Evolutionary conservation across 2,797 vertebrate genomes (phyloP), one percentile per base, ranked within the genome.

Genomic region (Pseudochromis fuscus): DNA sequence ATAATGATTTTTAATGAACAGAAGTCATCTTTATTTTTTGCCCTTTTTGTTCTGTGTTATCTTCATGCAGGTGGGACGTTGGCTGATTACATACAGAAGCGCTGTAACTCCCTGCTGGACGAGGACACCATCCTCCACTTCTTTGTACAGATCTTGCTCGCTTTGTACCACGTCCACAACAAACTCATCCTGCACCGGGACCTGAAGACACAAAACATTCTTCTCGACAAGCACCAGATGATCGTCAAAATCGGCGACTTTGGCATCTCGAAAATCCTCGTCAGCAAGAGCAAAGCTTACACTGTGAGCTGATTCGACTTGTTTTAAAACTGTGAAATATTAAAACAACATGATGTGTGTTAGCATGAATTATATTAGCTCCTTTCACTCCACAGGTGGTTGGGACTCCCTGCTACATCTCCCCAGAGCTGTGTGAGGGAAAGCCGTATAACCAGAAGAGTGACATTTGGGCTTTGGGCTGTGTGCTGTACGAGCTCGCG

Each of bases 401-500:
- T 15, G 98, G 97, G 57, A 99, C 97, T 0, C 98, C 98, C 0
- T 99, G 98, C 77, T 99, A 99, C 90, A 99, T 99, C 84, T 99
- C 98, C 57, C 98, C 98, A 0, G 98, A 99, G 91, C 94, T 99
- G 74, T 99, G 98, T 64, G 98, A 99, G 79, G 97, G 98, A 69
- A 99, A 99, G 77, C 98, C 98, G 0, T 99, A 99, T 78, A 99
- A 99, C 89, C 98, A 99, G 93, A 99, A 99, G 93, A 99, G 98
- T 61, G 98, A 99, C 85, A 99, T 99, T 87, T 99, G 98, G 98
- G 98, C 98, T 67, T 87, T 99, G 83, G 98, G 98, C 78, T 99
- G 98, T 53, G 98, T 99, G 67, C 96, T 99, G 0, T 99, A 99
- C 0, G 98, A 99, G 84, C 95, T 99, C 0, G 96, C 97, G 33